phyloP scores from a whole-genome alignment of 2,113 vertebrate genomes.

The Varanus salvator region DNA sequence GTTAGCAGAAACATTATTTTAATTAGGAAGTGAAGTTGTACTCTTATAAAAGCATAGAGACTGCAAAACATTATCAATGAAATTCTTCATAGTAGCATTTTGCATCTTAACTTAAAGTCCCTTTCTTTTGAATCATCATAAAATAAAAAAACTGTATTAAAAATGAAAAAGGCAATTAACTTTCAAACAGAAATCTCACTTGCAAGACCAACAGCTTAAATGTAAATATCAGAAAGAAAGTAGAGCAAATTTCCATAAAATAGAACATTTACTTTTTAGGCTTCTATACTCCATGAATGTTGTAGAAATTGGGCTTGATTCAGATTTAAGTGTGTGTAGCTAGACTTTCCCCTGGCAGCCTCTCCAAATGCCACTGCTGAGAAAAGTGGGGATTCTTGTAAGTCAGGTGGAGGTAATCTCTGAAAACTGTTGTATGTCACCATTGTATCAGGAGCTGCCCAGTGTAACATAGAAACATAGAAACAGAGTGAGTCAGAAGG shows the following conservation, averaged over 20 bases:
- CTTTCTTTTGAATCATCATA: background rate
- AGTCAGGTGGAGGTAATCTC: background rate
- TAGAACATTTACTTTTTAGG: background rate
- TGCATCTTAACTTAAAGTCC: background rate
- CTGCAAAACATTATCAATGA: background rate
- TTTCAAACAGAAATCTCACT: background rate
- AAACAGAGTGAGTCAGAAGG: too few species aligned
- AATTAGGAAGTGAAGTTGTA: slow-evolving; percentile 17
- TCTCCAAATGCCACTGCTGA: background rate
- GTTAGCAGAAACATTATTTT: slow-evolving; percentile 27
- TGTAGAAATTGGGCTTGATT: background rate
- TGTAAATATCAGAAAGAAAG: background rate
- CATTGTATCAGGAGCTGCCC: background rate
- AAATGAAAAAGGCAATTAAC: background rate
- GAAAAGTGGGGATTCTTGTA: background rate
- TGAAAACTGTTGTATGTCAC: background rate
- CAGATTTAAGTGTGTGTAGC: background rate
- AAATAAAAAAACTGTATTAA: background rate
- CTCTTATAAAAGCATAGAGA: background rate
- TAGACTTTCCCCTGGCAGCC: background rate
- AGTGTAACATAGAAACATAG: background rate
- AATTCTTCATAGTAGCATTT: slow-evolving; percentile 5
- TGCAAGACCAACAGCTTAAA: background rate
- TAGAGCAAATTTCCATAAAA: background rate
- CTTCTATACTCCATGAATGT: background rate